Evolutionary conservation across 2,888 invertebrate species (phyloP).

Genomic region (Drosophila picticornis): DNA sequence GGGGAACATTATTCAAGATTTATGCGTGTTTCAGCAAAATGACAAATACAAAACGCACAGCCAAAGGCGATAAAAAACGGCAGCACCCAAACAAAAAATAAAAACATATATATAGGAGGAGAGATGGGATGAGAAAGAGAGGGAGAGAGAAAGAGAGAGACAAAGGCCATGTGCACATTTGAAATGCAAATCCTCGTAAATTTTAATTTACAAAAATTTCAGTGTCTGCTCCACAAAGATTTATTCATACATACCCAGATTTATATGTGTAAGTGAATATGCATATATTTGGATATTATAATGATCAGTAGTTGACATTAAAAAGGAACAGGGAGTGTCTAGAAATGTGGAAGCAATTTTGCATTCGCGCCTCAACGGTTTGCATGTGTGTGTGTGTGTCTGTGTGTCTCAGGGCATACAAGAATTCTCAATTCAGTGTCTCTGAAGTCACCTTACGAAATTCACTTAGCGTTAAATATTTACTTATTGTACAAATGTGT

Average conservation of each 20-base stretch:
- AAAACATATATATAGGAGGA: neutral
- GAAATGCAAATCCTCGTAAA: conserved; percentile 77
- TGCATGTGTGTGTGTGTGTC: conserved; percentile 22
- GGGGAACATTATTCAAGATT: conserved; percentile 70
- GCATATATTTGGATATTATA: conserved; percentile 42
- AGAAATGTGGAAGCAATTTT: conserved; percentile 68
- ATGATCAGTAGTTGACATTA: conserved; percentile 68
- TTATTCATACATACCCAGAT: conserved; percentile 57
- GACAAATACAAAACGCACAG: conserved; percentile 63
- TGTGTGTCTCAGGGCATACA: conserved; percentile 18
- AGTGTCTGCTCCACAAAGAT: conserved; percentile 48
- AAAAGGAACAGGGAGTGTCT: conserved; percentile 37
- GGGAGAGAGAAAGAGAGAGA: conserved; percentile 15
- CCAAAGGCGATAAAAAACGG: conserved; percentile 54
- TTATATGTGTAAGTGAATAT: conserved; percentile 7
- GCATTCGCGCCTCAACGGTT: conserved; percentile 65
- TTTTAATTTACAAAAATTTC: conserved; percentile 69
- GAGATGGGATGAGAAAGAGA: neutral
- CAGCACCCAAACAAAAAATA: conserved; percentile 13
- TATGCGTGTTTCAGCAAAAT: conserved; percentile 69
- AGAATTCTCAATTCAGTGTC: conserved; percentile 22
- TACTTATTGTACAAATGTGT: conserved; percentile 26
- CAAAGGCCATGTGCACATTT: conserved; percentile 48
- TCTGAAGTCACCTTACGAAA: conserved; percentile 62
- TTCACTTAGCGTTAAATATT: conserved; percentile 49